Evolutionary conservation across 2,888 invertebrate species (phyloP).

Genomic region (Myathropa florea): DNA sequence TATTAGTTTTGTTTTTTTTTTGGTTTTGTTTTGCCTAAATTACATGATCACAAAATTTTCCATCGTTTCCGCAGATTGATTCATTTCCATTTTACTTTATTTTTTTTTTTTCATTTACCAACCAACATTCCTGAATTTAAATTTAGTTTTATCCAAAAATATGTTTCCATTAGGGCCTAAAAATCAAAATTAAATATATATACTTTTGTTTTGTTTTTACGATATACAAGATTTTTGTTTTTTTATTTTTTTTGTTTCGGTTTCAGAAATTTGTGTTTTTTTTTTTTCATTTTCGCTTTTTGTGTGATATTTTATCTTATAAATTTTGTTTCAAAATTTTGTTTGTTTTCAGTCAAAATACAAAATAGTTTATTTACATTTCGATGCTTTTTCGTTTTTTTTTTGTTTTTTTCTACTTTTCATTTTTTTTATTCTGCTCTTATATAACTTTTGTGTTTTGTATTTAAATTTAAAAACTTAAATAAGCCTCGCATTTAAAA

Average conservation of each 20-base stretch:
- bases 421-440: slow-evolving; percentile 15
- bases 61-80: slow-evolving; percentile 67
- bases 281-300: slow-evolving; percentile 29
- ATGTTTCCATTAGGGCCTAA: slow-evolving; percentile 64
- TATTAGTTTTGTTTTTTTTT: slow-evolving; percentile 17
- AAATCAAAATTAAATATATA: slow-evolving; percentile 58
- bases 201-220: background rate
- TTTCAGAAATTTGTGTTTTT: slow-evolving; percentile 38
- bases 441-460: background rate
- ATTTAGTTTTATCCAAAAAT: slow-evolving; percentile 67
- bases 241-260: slow-evolving; percentile 17
- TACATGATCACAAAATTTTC: slow-evolving; percentile 71
- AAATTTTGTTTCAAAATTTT: slow-evolving; percentile 65
- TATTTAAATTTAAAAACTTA: slow-evolving; percentile 15
- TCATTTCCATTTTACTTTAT: slow-evolving; percentile 31
- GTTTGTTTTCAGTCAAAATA: slow-evolving; percentile 70
- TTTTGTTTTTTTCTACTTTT: slow-evolving; percentile 31
- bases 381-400: slow-evolving; percentile 68
- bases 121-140: slow-evolving; percentile 66
- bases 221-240: slow-evolving; percentile 17
- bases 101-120: slow-evolving; percentile 45
- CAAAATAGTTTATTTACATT: slow-evolving; percentile 72
- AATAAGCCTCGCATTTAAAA: slow-evolving; percentile 51
- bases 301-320: slow-evolving; percentile 55
- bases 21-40: slow-evolving; percentile 64